phyloP scores from a whole-genome alignment of 1,140 invertebrate species.

The Drosophila nigrodunni region DNA sequence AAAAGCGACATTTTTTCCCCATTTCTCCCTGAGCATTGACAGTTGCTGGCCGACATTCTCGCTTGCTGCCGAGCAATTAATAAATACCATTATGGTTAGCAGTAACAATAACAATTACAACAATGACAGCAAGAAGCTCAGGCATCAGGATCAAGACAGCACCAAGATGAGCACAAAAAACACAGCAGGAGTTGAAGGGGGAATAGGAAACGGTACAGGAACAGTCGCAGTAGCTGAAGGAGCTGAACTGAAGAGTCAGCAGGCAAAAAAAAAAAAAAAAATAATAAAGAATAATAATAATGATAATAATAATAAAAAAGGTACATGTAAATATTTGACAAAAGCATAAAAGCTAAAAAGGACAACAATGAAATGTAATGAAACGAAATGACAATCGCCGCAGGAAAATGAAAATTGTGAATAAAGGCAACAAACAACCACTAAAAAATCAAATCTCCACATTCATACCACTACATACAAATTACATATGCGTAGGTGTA shows the following conservation, averaged over 20 bases:
- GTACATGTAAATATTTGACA: conserved; percentile 77
- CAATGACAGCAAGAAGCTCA: conserved; percentile 3
- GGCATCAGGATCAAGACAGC: conserved; percentile 10
- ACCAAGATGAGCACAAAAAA: conserved; percentile 24
- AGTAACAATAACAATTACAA: conserved; percentile 45
- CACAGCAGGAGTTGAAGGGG: conserved; percentile 14
- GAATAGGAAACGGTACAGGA: neutral
- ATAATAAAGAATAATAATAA: conserved; percentile 4
- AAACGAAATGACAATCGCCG: conserved; percentile 67
- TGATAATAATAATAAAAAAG: conserved; percentile 34
- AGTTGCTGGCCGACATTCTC: conserved; percentile 16
- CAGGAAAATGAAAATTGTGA: conserved; percentile 32
- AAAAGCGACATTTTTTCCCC: conserved; percentile 28
- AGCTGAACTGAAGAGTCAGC: neutral
- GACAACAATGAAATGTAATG: conserved; percentile 75
- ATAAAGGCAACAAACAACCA: conserved; percentile 9
- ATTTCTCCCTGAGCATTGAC: neutral
- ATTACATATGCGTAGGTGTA: neutral
- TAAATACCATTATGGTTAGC: conserved; percentile 60
- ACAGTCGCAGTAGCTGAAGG: neutral
- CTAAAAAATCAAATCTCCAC: conserved; percentile 13
- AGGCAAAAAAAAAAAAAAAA: no score
- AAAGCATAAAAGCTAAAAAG: conserved; percentile 71
- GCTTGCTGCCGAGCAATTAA: conserved; percentile 71
- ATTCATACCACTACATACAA: neutral